Percentiles rank a stretch among this genome's conserved stretches.
These are phyloP conservation scores for Semaprochilodus insignis DNA, from an alignment of 2,797 vertebrate species.

Conservation along the genomic window DNA sequence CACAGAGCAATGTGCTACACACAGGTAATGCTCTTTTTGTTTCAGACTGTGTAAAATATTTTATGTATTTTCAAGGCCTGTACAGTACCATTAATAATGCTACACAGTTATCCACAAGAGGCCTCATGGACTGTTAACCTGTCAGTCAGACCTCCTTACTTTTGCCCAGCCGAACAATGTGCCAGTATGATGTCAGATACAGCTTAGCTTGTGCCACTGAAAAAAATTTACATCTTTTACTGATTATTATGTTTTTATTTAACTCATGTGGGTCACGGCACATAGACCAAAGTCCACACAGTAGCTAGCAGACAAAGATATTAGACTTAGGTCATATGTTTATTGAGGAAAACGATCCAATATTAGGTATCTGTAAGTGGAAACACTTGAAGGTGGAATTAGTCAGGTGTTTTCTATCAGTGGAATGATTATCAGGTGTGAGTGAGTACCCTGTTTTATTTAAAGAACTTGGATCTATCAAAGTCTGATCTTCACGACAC, in stretches of 20 bases:
- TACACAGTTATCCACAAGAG: constrained; percentile 13
- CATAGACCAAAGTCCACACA: constrained; percentile 20
- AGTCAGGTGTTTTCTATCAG: no score
- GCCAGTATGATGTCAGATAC: constrained; percentile 42
- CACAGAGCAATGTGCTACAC: constrained; percentile 50
- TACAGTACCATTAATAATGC: constrained; percentile 20
- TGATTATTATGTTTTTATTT: constrained; percentile 29
- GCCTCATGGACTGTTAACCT: constrained; percentile 7
- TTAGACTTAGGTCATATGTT: no score
- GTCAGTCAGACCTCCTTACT: background rate
- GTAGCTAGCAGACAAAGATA: constrained; percentile 3
- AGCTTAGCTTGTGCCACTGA: background rate
- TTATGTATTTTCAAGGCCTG: background rate
- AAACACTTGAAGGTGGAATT: no score
- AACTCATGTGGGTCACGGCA: background rate
- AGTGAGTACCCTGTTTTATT: no score
- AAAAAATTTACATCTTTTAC: background rate
- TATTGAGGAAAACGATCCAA: no score
- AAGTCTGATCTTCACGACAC: no score
- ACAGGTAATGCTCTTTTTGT: background rate
- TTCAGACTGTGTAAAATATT: constrained; percentile 23
- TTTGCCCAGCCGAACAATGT: constrained; percentile 30
- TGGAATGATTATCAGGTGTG: no score
- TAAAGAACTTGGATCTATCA: no score
- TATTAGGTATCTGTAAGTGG: no score